Percentiles rank a stretch among this genome's conserved stretches.
Conservation (phyloP, 2,797 vertebrate species). For the Dermochelys coriacea region DNA sequence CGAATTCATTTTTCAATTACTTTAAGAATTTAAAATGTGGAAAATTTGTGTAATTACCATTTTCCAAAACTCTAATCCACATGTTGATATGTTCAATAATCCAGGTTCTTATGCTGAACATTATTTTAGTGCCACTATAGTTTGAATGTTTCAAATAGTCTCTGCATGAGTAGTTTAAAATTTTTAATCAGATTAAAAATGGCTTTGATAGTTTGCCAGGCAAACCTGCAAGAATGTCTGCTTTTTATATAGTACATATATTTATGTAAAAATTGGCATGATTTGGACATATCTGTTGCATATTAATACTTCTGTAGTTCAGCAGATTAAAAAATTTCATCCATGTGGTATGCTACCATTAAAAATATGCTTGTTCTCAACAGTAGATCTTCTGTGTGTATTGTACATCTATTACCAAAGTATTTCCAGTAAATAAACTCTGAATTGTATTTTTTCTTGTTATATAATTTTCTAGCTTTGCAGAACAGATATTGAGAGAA, state of each 20-base stretch:
- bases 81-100: background rate
- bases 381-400: background rate
- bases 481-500: background rate
- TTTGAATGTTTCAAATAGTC: background rate
- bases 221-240: slow-evolving; percentile 2
- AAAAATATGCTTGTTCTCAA: background rate
- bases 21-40: background rate
- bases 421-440: background rate
- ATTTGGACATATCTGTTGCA: background rate
- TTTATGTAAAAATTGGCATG: background rate
- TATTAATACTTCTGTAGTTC: background rate
- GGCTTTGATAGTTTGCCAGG: background rate
- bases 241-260: slow-evolving; percentile 9
- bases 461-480: slow-evolving; percentile 4
- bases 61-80: slow-evolving; percentile 4
- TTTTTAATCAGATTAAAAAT: background rate
- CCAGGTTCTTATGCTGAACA: background rate
- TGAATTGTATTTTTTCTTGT: background rate
- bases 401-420: background rate
- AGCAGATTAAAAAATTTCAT: background rate
- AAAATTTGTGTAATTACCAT: background rate
- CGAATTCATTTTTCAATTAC: background rate
- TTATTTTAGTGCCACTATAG: background rate
- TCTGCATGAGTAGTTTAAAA: background rate
- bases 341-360: background rate